Evolutionary conservation across 37 sponge, comb jelly and placozoan genomes (phyloP), one percentile per base, ranked within the genome.

Genomic region (Tethya wilhelma): DNA sequence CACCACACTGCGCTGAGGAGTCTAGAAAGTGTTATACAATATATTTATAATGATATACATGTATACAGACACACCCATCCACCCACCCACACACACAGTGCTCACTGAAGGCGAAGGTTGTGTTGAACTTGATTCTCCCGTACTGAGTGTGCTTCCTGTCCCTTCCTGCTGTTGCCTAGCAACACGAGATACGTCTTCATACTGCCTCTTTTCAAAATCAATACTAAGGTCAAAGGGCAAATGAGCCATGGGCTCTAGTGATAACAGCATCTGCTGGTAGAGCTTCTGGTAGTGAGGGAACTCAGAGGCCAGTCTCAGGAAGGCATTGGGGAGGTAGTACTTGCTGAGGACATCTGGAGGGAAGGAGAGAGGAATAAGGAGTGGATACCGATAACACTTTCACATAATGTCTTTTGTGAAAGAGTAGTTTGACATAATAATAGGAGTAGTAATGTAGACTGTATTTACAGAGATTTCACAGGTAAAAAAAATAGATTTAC

Each of bases 171-270:
- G 53, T 49, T 49, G 53, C 53, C 53, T 49, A 49, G 53, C 26
- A 60, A 60, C 63, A 12, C 28, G 22, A 12, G 26, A 7, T n/a
- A 6, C 22, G 25, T 60, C 42, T 30, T n/a, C 20, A 65, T 30
- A 40, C 67, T 82, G 74, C 39, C 67, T 82, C 43, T 69, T 74
- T 44, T 93, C 94, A 81, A 86, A 93, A 26, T 79, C 77, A 2
- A 87, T 87, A 67, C 81, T 75, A 34, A 94, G 75, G 38, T 81
- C 60, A 71, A 94, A 90, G 36, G 95, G 95, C 49, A 94, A 62
- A 3, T 77, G 57, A 26, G 67, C 46, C 44, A 94, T 87, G n/a
- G 95, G 95, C 43, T 94, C 84, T 17, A 90, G 75, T 26, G 81
- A 67, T 8, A 87, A 60, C 23, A 87, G 66, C 26, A 90, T 59